phyloP scores from a whole-genome alignment of 2,113 vertebrate species.

The Rafetus swinhoei region DNA sequence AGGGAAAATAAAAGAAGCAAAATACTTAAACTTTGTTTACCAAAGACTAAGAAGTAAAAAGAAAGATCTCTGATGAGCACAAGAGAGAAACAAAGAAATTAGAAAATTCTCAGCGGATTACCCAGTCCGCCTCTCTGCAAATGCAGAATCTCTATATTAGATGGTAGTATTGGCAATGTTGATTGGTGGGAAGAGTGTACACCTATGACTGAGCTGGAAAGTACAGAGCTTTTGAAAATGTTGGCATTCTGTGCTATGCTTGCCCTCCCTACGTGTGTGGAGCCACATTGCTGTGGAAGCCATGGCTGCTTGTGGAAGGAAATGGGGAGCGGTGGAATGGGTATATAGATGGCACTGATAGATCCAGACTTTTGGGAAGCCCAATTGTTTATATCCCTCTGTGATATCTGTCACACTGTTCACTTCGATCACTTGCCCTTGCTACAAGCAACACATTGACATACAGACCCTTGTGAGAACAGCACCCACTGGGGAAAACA shows the following conservation, averaged over 20 bases:
- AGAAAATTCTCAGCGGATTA: background rate
- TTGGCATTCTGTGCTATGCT: background rate
- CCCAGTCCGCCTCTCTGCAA: background rate
- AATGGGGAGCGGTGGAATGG: background rate
- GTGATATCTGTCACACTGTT: background rate
- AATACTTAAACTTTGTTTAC: background rate
- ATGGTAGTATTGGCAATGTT: background rate
- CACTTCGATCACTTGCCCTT: background rate
- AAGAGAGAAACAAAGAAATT: background rate
- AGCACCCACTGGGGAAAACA: accelerated
- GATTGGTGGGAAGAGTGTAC: background rate
- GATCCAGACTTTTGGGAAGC: background rate
- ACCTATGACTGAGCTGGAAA: background rate
- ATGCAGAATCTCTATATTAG: background rate
- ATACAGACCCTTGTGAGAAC: background rate
- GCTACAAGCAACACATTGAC: background rate
- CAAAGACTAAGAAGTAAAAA: background rate
- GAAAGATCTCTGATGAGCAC: background rate
- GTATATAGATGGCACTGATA: background rate
- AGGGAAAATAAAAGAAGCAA: background rate
- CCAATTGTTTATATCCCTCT: background rate
- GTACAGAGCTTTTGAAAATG: background rate
- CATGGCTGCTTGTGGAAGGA: background rate
- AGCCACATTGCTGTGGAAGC: background rate
- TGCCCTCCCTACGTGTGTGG: background rate